phyloP scores from a whole-genome alignment of 92 coral and sea anemone genomes.

The Blastomussa wellsi region DNA sequence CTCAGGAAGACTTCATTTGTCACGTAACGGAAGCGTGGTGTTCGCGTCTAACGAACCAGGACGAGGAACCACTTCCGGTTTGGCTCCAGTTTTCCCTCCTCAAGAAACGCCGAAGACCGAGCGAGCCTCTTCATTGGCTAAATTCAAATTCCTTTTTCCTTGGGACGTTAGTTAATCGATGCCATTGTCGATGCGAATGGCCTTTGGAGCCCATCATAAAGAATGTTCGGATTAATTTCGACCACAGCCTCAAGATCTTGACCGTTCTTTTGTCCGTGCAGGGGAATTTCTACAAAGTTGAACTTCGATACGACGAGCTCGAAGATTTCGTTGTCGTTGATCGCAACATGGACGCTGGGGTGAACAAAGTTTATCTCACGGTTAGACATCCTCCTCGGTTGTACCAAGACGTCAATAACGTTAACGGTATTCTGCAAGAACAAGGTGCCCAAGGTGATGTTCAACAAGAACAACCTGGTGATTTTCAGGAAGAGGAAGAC shows the following conservation, averaged over 20 bases:
- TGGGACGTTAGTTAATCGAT: conserved; percentile 40
- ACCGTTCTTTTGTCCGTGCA: conserved; percentile 6
- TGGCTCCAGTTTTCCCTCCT: conserved; percentile 40
- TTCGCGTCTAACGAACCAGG: conserved; percentile 10
- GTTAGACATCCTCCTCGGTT: conserved; percentile 66
- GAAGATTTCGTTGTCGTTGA: conserved; percentile 74
- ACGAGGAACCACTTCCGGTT: conserved; percentile 43
- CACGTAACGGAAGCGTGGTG: conserved; percentile 49
- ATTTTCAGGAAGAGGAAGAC: not conserved
- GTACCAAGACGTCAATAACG: not conserved
- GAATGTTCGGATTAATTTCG: conserved; percentile 24
- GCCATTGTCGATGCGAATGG: conserved; percentile 49
- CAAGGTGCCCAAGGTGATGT: not conserved
- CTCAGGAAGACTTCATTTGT: conserved; percentile 39
- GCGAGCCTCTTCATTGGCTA: conserved; percentile 12
- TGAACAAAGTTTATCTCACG: conserved; percentile 40
- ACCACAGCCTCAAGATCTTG: conserved; percentile 42
- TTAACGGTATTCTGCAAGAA: not conserved
- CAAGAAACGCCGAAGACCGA: conserved; percentile 3
- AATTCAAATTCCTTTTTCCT: conserved; percentile 33
- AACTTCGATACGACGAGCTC: conserved; percentile 74
- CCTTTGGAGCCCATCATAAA: conserved; percentile 14
- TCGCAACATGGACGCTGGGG: not conserved
- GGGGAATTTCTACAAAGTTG: conserved; percentile 26
- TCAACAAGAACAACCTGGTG: not conserved